Percentiles rank a stretch among this genome's conserved stretches.
These are phyloP conservation scores for Xenus cinereus DNA, from an alignment of 2,113 vertebrate species.

Conservation along the genomic window DNA sequence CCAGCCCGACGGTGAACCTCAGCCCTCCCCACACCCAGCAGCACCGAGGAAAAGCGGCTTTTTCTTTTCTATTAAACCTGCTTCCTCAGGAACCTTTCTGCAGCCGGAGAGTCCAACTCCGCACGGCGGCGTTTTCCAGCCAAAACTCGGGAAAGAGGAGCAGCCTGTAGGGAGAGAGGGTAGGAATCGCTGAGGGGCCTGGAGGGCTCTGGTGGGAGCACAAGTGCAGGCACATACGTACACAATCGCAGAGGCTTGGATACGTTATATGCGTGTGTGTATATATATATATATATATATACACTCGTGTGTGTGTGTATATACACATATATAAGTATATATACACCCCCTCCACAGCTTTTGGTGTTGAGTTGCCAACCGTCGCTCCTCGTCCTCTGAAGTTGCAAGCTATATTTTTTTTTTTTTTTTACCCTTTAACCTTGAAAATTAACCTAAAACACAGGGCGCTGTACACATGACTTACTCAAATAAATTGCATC, in stretches of 20 bases:
- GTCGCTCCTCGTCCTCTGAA: accelerated
- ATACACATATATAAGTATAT: accelerated
- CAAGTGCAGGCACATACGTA: accelerated
- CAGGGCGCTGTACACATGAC: constrained; percentile 70
- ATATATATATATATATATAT: accelerated
- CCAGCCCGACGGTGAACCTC: accelerated
- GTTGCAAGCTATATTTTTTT: not conserved
- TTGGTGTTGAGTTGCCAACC: not conserved
- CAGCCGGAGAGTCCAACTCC: no score
- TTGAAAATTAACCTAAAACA: constrained; percentile 72
- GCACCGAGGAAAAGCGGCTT: not conserved
- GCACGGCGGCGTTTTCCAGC: not conserved
- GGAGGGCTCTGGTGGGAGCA: not conserved
- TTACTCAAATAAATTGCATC: constrained; percentile 74
- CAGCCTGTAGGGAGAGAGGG: accelerated
- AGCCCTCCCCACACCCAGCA: not conserved
- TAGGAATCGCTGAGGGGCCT: accelerated
- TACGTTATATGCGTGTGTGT: accelerated
- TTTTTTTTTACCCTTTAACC: constrained; percentile 59
- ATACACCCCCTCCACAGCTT: not conserved
- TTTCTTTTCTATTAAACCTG: not conserved
- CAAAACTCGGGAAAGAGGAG: not conserved
- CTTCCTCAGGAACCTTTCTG: not conserved
- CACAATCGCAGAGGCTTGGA: no score
- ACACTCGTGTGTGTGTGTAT: accelerated